Conservation (phyloP, 1,140 invertebrate species). For the Lepeophtheirus salmonis region DNA sequence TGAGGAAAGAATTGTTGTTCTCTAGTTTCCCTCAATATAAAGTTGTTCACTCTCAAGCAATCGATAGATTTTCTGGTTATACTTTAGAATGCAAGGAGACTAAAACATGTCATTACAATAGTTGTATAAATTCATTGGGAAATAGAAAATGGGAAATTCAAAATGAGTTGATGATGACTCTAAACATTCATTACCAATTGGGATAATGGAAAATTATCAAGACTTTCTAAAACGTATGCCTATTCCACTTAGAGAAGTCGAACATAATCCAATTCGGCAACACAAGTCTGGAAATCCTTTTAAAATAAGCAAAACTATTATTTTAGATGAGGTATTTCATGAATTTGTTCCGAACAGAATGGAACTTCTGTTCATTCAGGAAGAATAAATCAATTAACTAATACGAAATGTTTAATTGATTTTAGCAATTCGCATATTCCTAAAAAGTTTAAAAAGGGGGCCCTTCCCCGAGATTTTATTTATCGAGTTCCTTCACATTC, state of each 20-base stretch:
- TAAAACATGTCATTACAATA: slow-evolving; percentile 44
- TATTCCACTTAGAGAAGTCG: slow-evolving; percentile 75
- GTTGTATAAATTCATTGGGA: slow-evolving; percentile 87
- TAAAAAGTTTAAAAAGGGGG: slow-evolving; percentile 8
- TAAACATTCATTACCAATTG: slow-evolving; percentile 78
- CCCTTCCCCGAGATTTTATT: slow-evolving; percentile 2
- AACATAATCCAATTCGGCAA: slow-evolving; percentile 79
- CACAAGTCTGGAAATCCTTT: slow-evolving; percentile 99
- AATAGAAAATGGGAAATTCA: slow-evolving; percentile 50
- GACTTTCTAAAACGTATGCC: slow-evolving; percentile 87
- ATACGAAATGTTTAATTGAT: not conserved
- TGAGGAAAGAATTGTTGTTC: slow-evolving; percentile 50
- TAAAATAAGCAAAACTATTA: slow-evolving; percentile 65
- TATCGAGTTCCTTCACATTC: slow-evolving; percentile 5
- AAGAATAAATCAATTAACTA: slow-evolving; percentile 23
- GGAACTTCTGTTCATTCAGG: not conserved
- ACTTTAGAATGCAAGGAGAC: slow-evolving; percentile 44
- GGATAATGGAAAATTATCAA: slow-evolving; percentile 98
- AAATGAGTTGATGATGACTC: slow-evolving; percentile 66
- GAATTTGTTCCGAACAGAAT: slow-evolving; percentile 4
- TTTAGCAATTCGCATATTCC: not conserved
- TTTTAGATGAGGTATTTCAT: slow-evolving; percentile 1
- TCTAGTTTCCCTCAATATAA: slow-evolving; percentile 45
- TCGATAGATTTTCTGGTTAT: slow-evolving; percentile 67
- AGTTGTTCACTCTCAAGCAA: slow-evolving; percentile 49